Base-by-base conservation (phyloP, 2,113 vertebrate species). In the Syrmaticus mikado region DNA sequence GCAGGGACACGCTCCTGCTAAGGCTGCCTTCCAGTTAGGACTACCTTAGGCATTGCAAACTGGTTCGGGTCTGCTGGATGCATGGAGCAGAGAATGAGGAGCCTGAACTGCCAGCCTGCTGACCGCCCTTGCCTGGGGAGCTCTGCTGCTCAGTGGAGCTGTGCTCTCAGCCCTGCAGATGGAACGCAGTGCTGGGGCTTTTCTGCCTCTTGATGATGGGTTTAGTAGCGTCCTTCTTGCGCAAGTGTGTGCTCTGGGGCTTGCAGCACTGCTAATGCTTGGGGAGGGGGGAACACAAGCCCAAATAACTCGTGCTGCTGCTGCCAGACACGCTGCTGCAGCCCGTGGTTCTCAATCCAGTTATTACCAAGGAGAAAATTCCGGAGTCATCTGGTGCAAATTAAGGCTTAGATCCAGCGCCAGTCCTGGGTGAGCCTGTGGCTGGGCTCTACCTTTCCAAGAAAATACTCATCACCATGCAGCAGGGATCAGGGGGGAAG, bases 371-470 rank as follows among this genome's bases (percentile, higher is more conserved):
- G 66, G 78, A 87, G 84, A 76, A 90, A 73, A 96, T 91, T 89
- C 92, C 48, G 6, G 62, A 89, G 77, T 89, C 84, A 89, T 89
- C 87, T 93, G 82, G 85, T 92, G 48, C 74, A 79, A 89, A 89
- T 91, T 82, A 87, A 46, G 46, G 25, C 71, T 71, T 55, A 75
- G 32, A 78, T 32, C 32, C 70, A 48, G 70, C 48, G 82, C 81
- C 74, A 68, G 5, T 36, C 58, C 71, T 76, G 87, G 38, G 7
- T 57, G 53, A 92, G 74, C 30, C 70, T 6, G 10, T 40, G 62
- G 22, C 53, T 68, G 2, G n/a, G 74, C 61, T 71, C 71, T 32
- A 71, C 22, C 87, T 68, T 82, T 52, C 24, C 25, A 58, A 76
- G 84, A 61, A 87, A 66, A 61, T 24, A 16, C 45, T 85, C 1